Percentiles rank a stretch among this genome's conserved stretches.
Conservation (phyloP, 1,140 invertebrate genomes). For the Triops cancriformis region DNA sequence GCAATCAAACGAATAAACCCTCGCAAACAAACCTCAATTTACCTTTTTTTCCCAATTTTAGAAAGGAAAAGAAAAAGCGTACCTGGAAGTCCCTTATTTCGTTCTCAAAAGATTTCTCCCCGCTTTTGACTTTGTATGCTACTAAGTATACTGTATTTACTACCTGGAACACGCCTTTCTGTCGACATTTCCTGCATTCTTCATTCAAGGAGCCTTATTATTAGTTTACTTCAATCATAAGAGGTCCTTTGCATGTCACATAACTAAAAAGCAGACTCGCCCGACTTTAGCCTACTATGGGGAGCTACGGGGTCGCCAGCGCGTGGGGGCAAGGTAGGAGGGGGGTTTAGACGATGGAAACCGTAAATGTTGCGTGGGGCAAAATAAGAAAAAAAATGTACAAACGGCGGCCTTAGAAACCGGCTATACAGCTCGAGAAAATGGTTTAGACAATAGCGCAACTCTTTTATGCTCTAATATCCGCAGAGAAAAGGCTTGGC, state of each 20-base stretch:
- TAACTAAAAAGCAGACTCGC: not conserved
- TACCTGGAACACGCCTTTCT: slow-evolving; percentile 5
- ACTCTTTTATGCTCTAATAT: not conserved
- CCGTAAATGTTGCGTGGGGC: not conserved
- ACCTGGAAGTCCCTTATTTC: slow-evolving; percentile 2
- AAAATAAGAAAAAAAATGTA: not conserved
- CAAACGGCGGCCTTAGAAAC: not conserved
- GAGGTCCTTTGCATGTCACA: slow-evolving; percentile 8
- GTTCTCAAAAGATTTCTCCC: not conserved
- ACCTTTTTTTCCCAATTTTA: too few relatives aligned
- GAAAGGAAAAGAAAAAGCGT: too few relatives aligned
- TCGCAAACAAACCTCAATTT: not conserved
- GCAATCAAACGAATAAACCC: not conserved
- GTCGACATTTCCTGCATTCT: slow-evolving; percentile 7
- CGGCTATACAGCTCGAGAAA: not conserved
- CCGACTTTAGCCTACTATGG: too few relatives aligned
- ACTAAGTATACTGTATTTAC: not conserved
- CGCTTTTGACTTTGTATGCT: not conserved
- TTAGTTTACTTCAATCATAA: slow-evolving; percentile 14
- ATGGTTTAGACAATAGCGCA: not conserved
- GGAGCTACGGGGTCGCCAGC: not conserved
- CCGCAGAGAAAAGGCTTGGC: slow-evolving; percentile 8
- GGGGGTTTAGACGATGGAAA: not conserved
- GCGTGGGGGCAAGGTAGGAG: not conserved
- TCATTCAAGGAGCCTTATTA: not conserved